These are phyloP conservation scores for Metopia argyrocephala DNA, from an alignment of 2,888 invertebrate species.

Conservation along the genomic window DNA sequence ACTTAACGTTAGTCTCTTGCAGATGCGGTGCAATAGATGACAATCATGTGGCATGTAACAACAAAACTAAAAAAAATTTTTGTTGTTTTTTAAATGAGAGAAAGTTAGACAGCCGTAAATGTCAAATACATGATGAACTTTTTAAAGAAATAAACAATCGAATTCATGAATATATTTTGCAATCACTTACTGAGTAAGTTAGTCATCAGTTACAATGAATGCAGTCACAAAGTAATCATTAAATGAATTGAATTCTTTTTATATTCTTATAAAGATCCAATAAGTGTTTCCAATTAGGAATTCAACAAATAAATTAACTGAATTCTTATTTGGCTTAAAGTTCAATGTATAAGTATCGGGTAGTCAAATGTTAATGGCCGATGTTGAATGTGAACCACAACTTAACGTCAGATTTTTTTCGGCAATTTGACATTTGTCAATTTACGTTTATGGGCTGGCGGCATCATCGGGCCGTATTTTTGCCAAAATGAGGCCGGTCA, in stretches of 20 bases:
- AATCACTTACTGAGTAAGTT: constrained; percentile 5
- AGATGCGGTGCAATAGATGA: constrained; percentile 14
- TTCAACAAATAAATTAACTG: too few relatives aligned
- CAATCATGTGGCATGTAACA: neutral
- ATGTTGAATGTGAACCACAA: too few relatives aligned
- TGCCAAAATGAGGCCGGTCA: too few relatives aligned
- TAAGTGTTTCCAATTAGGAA: too few relatives aligned
- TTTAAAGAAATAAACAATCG: neutral
- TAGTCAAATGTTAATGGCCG: too few relatives aligned
- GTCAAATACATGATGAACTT: constrained; percentile 55
- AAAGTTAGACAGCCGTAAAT: constrained; percentile 52
- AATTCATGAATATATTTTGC: constrained; percentile 33
- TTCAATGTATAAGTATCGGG: too few relatives aligned
- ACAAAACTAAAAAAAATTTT: neutral
- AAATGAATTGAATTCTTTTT: constrained; percentile 40
- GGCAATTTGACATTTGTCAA: too few relatives aligned
- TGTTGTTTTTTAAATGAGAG: constrained; percentile 36
- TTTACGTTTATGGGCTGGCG: too few relatives aligned
- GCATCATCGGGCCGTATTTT: too few relatives aligned
- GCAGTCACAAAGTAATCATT: constrained; percentile 10
- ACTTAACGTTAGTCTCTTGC: neutral
- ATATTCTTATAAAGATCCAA: too few relatives aligned
- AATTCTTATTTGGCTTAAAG: too few relatives aligned
- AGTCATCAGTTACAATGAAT: constrained; percentile 15
- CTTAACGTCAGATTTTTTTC: too few relatives aligned